A percentile compares a stretch with the other conserved stretches of the same genome.
Evolutionary conservation across 2,888 invertebrate species (phyloP).

Genomic region (Lathronympha strigana): DNA sequence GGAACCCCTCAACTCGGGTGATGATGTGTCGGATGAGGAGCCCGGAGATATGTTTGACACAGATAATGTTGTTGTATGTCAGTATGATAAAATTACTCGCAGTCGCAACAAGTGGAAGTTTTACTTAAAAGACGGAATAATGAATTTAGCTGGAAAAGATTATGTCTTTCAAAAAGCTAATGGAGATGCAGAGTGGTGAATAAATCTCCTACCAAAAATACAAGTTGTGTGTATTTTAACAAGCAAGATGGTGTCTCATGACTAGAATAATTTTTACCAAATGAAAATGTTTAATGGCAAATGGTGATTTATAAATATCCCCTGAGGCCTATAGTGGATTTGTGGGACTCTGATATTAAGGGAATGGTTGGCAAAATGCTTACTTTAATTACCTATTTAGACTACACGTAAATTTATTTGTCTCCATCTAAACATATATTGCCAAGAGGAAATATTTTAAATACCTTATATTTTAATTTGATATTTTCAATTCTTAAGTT

Average conservation of each 20-base stretch:
- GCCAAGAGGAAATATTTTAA: not conserved
- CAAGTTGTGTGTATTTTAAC: conserved; percentile 68
- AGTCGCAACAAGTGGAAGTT: conserved; percentile 99
- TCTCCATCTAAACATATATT: not conserved
- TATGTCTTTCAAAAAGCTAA: conserved; percentile 99
- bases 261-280: conserved; percentile 56
- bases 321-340: not conserved
- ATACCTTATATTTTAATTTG: not conserved
- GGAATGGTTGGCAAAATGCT: conserved; percentile 6
- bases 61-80: conserved; percentile 99
- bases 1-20: conserved; percentile 98
- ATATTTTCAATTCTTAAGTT: not conserved
- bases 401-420: conserved; percentile 15
- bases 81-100: conserved; percentile 99
- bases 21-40: conserved; percentile 99
- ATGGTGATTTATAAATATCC: conserved; percentile 15
- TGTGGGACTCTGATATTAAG: conserved; percentile 18
- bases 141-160: conserved; percentile 99
- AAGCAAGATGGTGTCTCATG: conserved; percentile 64
- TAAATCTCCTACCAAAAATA: conserved; percentile 50
- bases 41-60: conserved; percentile 98
- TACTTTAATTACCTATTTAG: conserved; percentile 22
- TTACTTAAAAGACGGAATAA: conserved; percentile 99
- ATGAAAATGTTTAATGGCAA: conserved; percentile 44
- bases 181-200: conserved; percentile 99